Conservation (phyloP, 2,797 vertebrate species). For the Otolemur crassicaudatus region DNA sequence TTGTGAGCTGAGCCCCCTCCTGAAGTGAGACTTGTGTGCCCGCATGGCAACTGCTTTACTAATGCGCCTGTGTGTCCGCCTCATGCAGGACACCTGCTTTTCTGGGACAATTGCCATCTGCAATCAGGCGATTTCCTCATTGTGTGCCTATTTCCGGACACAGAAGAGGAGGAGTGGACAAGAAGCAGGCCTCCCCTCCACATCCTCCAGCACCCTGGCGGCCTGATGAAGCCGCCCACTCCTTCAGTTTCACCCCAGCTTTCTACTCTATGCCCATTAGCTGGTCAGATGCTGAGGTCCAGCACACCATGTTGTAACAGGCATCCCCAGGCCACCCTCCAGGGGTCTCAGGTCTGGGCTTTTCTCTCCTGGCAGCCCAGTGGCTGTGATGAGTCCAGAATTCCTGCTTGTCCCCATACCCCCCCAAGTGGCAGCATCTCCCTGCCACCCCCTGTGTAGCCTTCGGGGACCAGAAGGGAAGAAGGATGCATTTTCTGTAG, state of each 20-base stretch:
- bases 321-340: not conserved
- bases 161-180: not conserved
- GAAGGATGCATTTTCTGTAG: fast-evolving
- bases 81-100: constrained; percentile 63
- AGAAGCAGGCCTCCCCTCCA: not conserved
- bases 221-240: fast-evolving
- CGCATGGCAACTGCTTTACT: not conserved
- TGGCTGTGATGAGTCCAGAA: not conserved
- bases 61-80: not conserved
- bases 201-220: constrained; percentile 56
- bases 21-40: not conserved
- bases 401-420: not conserved
- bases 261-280: not conserved
- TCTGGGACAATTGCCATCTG: constrained; percentile 77
- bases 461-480: not conserved
- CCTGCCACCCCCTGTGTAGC: not conserved
- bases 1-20: not conserved
- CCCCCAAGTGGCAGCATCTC: not conserved
- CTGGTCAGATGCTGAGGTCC: not conserved
- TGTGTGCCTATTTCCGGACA: constrained; percentile 76
- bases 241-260: not conserved
- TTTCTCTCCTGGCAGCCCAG: not conserved
- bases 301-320: not conserved
- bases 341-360: not conserved
- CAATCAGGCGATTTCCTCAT: constrained; percentile 59